These are phyloP conservation scores for Xenus cinereus DNA, from an alignment of 2,113 vertebrate genomes.

Conservation along the genomic window DNA sequence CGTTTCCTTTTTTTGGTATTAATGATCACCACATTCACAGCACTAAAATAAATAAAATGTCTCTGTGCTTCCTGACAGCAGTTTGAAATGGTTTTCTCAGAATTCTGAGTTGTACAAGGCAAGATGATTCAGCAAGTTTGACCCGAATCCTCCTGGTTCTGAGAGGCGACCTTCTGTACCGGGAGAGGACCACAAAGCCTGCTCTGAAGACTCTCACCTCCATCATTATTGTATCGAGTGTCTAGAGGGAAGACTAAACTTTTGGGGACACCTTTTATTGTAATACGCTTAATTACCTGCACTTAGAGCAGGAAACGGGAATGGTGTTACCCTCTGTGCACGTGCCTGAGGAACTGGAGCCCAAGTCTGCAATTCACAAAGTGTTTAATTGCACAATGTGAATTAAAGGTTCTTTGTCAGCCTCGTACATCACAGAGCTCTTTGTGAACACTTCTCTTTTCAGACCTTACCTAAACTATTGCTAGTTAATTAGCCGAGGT, in stretches of 20 bases:
- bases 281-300: not conserved
- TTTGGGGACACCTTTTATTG: not conserved
- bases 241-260: not conserved
- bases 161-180: not conserved
- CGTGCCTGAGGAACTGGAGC: not conserved
- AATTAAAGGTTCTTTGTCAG: constrained; percentile 17
- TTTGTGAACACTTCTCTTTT: not conserved
- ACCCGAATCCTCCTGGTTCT: not conserved
- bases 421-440: not conserved
- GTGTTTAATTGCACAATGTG: not conserved
- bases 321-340: not conserved
- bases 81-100: not conserved
- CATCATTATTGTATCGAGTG: not conserved
- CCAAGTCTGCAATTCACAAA: not conserved
- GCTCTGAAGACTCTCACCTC: not conserved
- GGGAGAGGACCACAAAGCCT: not conserved
- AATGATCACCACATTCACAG: not conserved
- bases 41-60: not conserved
- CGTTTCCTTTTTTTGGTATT: not conserved
- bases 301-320: not conserved
- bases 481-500: constrained; percentile 37
- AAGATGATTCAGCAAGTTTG: constrained; percentile 9
- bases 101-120: not conserved
- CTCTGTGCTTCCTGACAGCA: not conserved
- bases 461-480: not conserved